Conservation (phyloP, 2,888 invertebrate genomes). For the Tiphia femorata region DNA sequence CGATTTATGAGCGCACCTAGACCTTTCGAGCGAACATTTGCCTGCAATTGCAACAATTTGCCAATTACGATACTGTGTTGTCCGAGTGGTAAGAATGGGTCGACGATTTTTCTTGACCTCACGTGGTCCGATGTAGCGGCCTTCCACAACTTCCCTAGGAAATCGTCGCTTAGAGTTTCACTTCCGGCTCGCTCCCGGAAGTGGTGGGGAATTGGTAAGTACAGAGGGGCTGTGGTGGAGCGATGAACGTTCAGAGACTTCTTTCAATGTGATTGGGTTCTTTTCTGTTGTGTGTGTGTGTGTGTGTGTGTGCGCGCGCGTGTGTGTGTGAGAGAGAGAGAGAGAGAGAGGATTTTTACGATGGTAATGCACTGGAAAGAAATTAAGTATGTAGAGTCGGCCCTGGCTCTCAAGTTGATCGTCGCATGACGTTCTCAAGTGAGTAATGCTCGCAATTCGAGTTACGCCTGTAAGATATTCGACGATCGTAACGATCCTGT, state of each 20-base stretch:
- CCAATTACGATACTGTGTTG: slow-evolving; percentile 26
- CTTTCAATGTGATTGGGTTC: too few species aligned
- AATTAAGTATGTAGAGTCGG: slow-evolving; percentile 27
- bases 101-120: slow-evolving; percentile 15
- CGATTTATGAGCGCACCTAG: slow-evolving; percentile 15
- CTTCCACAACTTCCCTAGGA: too few species aligned
- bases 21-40: slow-evolving; percentile 22
- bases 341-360: too few species aligned
- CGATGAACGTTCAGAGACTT: too few species aligned
- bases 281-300: too few species aligned
- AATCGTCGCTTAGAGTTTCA: too few species aligned
- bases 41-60: slow-evolving; percentile 28
- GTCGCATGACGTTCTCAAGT: slow-evolving; percentile 54
- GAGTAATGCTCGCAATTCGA: slow-evolving; percentile 56
- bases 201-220: too few species aligned
- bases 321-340: too few species aligned
- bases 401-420: slow-evolving; percentile 44
- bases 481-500: slow-evolving; percentile 39
- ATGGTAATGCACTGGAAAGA: not conserved
- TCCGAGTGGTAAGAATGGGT: slow-evolving; percentile 14
- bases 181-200: too few species aligned
- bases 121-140: not conserved
- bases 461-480: slow-evolving; percentile 56
- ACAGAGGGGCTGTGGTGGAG: too few species aligned
- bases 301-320: too few species aligned